A percentile compares a stretch with the other conserved stretches of the same genome.
phyloP scores from a whole-genome alignment of 92 coral and sea anemone genomes.

The Muricea muricata region DNA sequence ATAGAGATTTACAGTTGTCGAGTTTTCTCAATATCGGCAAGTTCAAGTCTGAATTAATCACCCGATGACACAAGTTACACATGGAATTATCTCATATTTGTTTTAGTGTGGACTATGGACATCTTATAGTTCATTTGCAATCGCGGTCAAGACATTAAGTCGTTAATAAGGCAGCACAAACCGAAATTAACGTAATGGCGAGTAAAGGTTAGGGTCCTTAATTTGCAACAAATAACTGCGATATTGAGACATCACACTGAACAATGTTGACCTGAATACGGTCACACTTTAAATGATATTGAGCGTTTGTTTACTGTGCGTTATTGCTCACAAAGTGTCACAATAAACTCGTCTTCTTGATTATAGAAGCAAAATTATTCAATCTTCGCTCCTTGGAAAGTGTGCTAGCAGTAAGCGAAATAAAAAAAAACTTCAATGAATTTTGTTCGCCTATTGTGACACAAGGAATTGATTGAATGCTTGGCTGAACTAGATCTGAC shows the following conservation, averaged over 20 bases:
- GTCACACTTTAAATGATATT: background rate
- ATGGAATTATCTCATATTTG: background rate
- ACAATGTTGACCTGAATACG: slow-evolving; percentile 1
- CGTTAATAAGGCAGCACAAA: background rate
- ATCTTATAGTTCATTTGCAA: background rate
- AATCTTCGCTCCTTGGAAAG: too few relatives aligned
- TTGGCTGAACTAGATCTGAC: too few relatives aligned
- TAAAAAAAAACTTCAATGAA: too few relatives aligned
- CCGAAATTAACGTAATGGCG: background rate
- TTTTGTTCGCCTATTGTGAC: too few relatives aligned
- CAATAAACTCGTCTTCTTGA: background rate
- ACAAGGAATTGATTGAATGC: too few relatives aligned
- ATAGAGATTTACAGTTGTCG: too few relatives aligned
- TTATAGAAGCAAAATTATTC: slow-evolving; percentile 1
- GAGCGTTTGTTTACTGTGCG: background rate
- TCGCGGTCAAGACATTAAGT: background rate
- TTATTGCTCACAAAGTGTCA: slow-evolving; percentile 12
- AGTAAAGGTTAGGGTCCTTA: background rate
- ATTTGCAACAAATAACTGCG: background rate
- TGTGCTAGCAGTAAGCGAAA: too few relatives aligned
- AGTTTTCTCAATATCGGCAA: too few relatives aligned
- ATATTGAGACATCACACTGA: background rate
- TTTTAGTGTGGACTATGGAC: background rate
- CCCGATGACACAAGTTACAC: background rate
- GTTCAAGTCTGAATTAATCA: background rate